Evolutionary conservation across 1,140 invertebrate genomes (phyloP).

Genomic region (Drosophila lacertosa): DNA sequence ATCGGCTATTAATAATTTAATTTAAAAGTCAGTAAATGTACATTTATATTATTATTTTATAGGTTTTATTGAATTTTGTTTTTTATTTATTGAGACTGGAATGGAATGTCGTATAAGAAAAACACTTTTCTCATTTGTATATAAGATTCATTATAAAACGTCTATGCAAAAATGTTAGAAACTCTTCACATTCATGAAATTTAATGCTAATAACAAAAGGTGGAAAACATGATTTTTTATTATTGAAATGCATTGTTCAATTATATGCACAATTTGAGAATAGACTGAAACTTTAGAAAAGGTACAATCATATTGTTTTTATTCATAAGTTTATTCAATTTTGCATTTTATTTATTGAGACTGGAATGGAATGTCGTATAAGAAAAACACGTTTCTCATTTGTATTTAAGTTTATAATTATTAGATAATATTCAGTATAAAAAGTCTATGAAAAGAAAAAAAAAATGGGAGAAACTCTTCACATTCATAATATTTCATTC

Average conservation of each 20-base stretch:
- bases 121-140: constrained; percentile 51
- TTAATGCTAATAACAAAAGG: constrained; percentile 65
- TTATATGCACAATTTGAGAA: constrained; percentile 71
- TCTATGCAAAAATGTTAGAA: constrained; percentile 49
- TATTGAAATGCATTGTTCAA: constrained; percentile 59
- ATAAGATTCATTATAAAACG: constrained; percentile 71
- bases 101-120: constrained; percentile 63
- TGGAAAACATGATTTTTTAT: constrained; percentile 31
- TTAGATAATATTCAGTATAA: constrained; percentile 69
- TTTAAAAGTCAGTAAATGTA: too few species aligned
- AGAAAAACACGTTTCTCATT: constrained; percentile 56
- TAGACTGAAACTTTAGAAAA: too few species aligned
- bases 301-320: constrained; percentile 36
- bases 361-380: constrained; percentile 67
- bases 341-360: constrained; percentile 70
- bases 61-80: constrained; percentile 44
- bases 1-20: too few species aligned
- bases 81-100: constrained; percentile 74
- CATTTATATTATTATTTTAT: constrained; percentile 36
- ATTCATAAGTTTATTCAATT: constrained; percentile 28
- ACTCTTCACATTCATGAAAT: constrained; percentile 56
- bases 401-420: constrained; percentile 66
- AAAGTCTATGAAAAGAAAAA: constrained; percentile 47
- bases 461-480: constrained; percentile 54
- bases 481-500: constrained; percentile 59